Evolutionary conservation across 2,113 vertebrate species (phyloP), one percentile per base, ranked within the genome.

Genomic region (Toxotes jaculatrix): DNA sequence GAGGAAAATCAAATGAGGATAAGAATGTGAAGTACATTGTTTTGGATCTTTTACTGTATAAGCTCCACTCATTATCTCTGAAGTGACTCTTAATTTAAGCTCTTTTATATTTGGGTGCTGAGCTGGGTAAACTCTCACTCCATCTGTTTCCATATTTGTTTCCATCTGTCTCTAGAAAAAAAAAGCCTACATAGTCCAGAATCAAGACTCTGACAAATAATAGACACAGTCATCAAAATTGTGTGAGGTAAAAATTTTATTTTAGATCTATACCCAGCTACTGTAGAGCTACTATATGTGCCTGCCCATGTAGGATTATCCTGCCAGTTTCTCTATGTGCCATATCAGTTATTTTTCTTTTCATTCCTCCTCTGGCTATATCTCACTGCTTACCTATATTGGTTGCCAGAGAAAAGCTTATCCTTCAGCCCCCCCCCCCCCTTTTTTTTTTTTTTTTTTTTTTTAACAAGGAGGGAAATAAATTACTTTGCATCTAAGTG

Each of bases 401-500:
- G 62, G 40, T 32, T 82, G 49, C 42, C 34, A 78, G 74, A 63
- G 40, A 56, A 87, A 82, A 56, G 32, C 68, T 77, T 74, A 69
- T 79, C 79, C 73, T 56, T 34, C n/a, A 49, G 65, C 9, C 42
- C 0, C 16, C 14, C 27, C 27, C 27, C 27, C 38, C 57, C 49
- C 38, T 31, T 27, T 31, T 38, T 65, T 64, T 68, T 61, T 14
- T 65, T 45, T 65, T 66, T 47, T 66, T 65, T 68, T 62, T 16
- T 66, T 47, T 65, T 70, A 31, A 32, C 61, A 49, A 71, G 32
- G 1, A 4, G 23, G 14, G 45, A 86, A 79, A 80, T 79, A 87
- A 79, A 77, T 75, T 27, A 53, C 64, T 80, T 67, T 71, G 55
- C 74, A 78, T 81, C 31, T 61, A 57, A 86, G 61, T 78, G 2